Evolutionary conservation across 2,888 invertebrate species (phyloP), one percentile per base, ranked within the genome.

Genomic region (Neoaliturus tenellus): DNA sequence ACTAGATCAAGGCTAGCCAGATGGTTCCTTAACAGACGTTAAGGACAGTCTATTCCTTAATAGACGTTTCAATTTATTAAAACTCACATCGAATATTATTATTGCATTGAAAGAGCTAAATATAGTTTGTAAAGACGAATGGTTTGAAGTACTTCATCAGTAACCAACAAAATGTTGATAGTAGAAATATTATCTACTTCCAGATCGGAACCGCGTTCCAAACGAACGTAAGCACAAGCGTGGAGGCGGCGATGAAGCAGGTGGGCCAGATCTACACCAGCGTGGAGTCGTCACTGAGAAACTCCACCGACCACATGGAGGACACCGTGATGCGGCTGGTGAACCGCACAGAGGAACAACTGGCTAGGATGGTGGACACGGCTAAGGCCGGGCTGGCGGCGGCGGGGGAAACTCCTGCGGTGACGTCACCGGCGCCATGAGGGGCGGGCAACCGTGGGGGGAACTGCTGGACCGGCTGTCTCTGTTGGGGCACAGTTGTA

Each of bases 151-250:
- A n/a, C n/a, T n/a, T n/a, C n/a, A n/a, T n/a, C n/a, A n/a, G n/a
- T n/a, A n/a, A n/a, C n/a, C n/a, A n/a, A n/a, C n/a, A n/a, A n/a
- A n/a, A n/a, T n/a, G n/a, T n/a, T n/a, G n/a, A n/a, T n/a, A n/a
- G n/a, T n/a, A n/a, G n/a, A n/a, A n/a, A n/a, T n/a, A n/a, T n/a
- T n/a, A n/a, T n/a, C n/a, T 48, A 25, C 3, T 75, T 75, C 25
- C 31, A 75, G 75, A 75, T 75, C 28, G 75, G 75, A 14, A 75
- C 35, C 0, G 5, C 75, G 6, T 75, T 75, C 48, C 75, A 75
- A 44, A 39, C 23, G 20, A 75, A 44, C 75, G 17, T 75, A 1
- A 75, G 39, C 44, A 35, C 20, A 23, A 20, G 14, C 1, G 75
- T 41, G 25, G 75, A 75, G 75, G 44, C 44, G 25, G 48, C n/a